Percentiles rank a stretch among this genome's conserved stretches.
These are phyloP conservation scores for Lepidostoma basale DNA, from an alignment of 1,140 invertebrate species.

Conservation along the genomic window DNA sequence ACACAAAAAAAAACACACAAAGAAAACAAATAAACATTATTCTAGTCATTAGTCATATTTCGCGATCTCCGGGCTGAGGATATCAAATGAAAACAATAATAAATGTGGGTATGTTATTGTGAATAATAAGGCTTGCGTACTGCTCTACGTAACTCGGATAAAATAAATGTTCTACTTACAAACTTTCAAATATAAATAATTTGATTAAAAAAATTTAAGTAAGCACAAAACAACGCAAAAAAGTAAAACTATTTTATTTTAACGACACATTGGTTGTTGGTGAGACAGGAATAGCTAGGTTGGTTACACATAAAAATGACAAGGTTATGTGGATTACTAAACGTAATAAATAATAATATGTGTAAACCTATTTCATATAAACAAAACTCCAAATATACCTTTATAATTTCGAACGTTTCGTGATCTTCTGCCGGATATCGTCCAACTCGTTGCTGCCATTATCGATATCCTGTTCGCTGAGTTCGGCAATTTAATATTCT, in stretches of 20 bases:
- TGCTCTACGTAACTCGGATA: too few species aligned
- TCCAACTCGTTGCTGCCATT: conserved; percentile 59
- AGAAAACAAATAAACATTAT: too few species aligned
- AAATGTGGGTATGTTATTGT: too few species aligned
- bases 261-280: neutral
- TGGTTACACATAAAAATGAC: neutral
- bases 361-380: neutral
- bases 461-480: conserved; percentile 28
- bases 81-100: too few species aligned
- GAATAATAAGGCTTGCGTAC: too few species aligned
- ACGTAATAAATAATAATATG: neutral
- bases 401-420: conserved; percentile 53
- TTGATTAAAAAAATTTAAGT: too few species aligned
- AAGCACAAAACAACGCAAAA: neutral
- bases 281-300: neutral
- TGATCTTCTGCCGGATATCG: conserved; percentile 55
- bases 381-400: conserved; percentile 48
- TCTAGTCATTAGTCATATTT: too few species aligned
- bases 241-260: neutral
- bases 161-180: too few species aligned
- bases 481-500: conserved; percentile 19
- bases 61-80: too few species aligned
- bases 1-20: too few species aligned
- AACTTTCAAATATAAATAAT: too few species aligned
- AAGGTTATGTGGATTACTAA: neutral